Evolutionary conservation across 2,113 vertebrate species (phyloP).

Genomic region (Salminus brasiliensis): DNA sequence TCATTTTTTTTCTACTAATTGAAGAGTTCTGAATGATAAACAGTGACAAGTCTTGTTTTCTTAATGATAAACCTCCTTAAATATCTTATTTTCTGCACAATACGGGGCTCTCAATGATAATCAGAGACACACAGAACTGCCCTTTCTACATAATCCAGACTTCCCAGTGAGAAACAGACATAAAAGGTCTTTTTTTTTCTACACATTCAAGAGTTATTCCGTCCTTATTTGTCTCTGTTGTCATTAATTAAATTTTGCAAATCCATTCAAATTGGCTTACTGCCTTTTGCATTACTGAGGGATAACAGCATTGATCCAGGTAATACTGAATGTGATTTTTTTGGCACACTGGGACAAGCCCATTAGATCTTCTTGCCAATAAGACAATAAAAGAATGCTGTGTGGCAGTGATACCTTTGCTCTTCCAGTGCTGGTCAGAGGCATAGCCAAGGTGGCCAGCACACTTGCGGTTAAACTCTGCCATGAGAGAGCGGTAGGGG

Average conservation of each 20-base stretch:
- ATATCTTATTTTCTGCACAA: too few species aligned
- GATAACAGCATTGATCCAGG: not conserved
- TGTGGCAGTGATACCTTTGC: conserved; percentile 82
- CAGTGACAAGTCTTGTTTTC: too few species aligned
- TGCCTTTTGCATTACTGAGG: not conserved
- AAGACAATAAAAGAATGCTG: not conserved
- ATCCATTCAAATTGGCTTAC: not conserved
- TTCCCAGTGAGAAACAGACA: not conserved
- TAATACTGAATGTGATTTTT: not conserved
- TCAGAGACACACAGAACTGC: too few species aligned
- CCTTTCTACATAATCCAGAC: too few species aligned
- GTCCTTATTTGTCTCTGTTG: not conserved
- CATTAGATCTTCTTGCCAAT: not conserved
- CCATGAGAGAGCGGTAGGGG: conserved; percentile 91
- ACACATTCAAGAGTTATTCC: not conserved
- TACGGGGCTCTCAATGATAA: too few species aligned
- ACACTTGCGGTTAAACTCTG: conserved; percentile 95
- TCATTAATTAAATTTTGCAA: not conserved
- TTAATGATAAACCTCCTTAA: too few species aligned
- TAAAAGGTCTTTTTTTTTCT: too few species aligned
- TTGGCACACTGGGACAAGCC: not conserved
- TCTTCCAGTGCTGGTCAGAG: conserved; percentile 90
- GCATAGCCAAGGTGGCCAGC: conserved; percentile 96
- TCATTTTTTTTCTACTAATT: too few species aligned
- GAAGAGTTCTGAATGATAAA: too few species aligned